Evolutionary conservation across 2,797 vertebrate species (phyloP).

Genomic region (Peromyscus eremicus): DNA sequence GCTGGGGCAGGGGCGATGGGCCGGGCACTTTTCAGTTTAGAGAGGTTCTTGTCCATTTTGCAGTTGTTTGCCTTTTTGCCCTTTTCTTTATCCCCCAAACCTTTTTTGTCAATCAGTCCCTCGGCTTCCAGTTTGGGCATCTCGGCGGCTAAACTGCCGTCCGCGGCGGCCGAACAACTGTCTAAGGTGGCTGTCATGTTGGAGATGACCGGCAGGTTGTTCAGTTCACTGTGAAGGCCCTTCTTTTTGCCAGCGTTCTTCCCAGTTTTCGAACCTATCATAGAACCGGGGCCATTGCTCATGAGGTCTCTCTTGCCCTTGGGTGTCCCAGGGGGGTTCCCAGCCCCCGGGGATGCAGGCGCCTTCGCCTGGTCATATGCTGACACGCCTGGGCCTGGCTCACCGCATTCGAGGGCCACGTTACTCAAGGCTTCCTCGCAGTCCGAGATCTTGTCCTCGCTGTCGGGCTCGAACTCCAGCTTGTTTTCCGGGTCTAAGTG

Average conservation of each 20-base stretch:
- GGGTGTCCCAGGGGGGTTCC: constrained; percentile 93
- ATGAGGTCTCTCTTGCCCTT: constrained; percentile 94
- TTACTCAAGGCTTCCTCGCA: constrained; percentile 94
- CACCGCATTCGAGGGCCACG: constrained; percentile 93
- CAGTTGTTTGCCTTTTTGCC: constrained; percentile 94
- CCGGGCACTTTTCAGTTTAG: constrained; percentile 96
- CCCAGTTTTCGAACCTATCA: constrained; percentile 91
- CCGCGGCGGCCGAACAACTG: constrained; percentile 92
- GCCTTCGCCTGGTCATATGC: constrained; percentile 92
- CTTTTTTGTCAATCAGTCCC: constrained; percentile 96
- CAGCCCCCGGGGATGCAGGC: constrained; percentile 92
- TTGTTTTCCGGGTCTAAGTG: constrained; percentile 96
- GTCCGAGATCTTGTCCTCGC: constrained; percentile 96
- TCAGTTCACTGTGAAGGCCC: constrained; percentile 93
- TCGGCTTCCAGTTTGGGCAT: constrained; percentile 99
- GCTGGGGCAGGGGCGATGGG: constrained; percentile 96
- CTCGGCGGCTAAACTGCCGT: constrained; percentile 93
- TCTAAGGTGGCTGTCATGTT: constrained; percentile 97
- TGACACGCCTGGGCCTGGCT: constrained; percentile 89
- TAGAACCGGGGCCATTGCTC: constrained; percentile 91
- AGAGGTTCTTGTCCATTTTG: constrained; percentile 94
- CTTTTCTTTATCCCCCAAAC: constrained; percentile 90
- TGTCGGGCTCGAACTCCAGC: constrained; percentile 95
- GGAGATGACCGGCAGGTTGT: constrained; percentile 96
- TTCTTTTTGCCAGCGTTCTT: constrained; percentile 96